A percentile compares a stretch with the other conserved stretches of the same genome.
These are phyloP conservation scores for Neodiprion pinetum DNA, from an alignment of 1,140 invertebrate species.

Conservation along the genomic window DNA sequence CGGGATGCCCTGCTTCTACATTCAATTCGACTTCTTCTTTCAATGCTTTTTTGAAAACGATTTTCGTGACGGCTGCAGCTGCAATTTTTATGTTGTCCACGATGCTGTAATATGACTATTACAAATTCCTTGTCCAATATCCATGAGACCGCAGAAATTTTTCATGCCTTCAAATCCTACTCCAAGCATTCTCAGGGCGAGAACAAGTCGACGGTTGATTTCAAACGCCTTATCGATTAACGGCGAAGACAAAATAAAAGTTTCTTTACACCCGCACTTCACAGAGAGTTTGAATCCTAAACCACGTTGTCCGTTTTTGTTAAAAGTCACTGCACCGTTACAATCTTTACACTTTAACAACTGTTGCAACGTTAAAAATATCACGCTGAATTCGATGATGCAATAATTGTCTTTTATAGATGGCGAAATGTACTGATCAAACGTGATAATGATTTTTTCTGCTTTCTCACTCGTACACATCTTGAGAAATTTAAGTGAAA, in stretches of 20 bases:
- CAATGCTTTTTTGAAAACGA: no score
- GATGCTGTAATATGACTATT: slow-evolving; percentile 17
- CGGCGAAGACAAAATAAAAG: slow-evolving; percentile 16
- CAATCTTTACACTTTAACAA: slow-evolving; percentile 27
- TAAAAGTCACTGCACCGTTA: slow-evolving; percentile 25
- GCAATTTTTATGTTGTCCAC: slow-evolving; percentile 18
- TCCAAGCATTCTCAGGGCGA: slow-evolving; percentile 30
- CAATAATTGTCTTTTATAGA: slow-evolving; percentile 8
- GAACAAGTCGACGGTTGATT: slow-evolving; percentile 30
- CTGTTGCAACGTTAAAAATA: slow-evolving; percentile 20
- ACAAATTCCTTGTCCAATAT: slow-evolving; percentile 19
- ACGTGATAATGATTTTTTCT: no score
- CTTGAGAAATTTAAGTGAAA: no score
- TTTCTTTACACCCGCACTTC: slow-evolving; percentile 19
- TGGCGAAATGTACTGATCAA: no score
- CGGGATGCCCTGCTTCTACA: no score
- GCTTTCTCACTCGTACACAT: no score
- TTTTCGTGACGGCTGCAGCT: slow-evolving; percentile 13
- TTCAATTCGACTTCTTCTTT: no score
- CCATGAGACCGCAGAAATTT: slow-evolving; percentile 28
- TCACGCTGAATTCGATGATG: slow-evolving; percentile 18
- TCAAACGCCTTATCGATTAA: slow-evolving; percentile 26
- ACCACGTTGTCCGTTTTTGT: slow-evolving; percentile 10
- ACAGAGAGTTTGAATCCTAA: slow-evolving; percentile 28
- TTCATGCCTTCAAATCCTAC: slow-evolving; percentile 23